Evolutionary conservation across 2,888 invertebrate genomes (phyloP).

Genomic region (Macaria liturata): DNA sequence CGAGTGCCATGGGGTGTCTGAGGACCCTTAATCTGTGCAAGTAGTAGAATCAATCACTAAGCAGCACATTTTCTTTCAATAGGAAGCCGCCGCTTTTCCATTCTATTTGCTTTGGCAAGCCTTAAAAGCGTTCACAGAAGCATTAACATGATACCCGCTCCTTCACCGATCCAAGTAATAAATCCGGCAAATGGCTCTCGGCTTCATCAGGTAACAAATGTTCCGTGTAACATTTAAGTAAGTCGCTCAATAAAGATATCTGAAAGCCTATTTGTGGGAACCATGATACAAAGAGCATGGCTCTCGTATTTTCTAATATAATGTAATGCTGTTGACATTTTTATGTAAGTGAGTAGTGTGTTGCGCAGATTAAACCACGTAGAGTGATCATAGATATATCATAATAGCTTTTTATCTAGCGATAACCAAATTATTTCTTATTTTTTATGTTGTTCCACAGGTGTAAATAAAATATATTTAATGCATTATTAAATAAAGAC

Average conservation of each 20-base stretch:
- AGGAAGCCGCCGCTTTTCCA: constrained; percentile 22
- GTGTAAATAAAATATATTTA: no score
- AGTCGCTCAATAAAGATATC: constrained; percentile 29
- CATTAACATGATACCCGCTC: constrained; percentile 29
- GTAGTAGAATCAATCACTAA: constrained; percentile 15
- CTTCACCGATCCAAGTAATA: constrained; percentile 28
- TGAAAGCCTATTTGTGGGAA: constrained; percentile 20
- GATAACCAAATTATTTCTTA: no score
- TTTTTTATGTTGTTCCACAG: no score
- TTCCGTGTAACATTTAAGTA: constrained; percentile 32
- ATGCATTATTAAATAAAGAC: no score
- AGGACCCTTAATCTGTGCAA: background rate
- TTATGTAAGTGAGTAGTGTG: background rate
- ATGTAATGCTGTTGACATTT: constrained; percentile 17
- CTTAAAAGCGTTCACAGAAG: constrained; percentile 25
- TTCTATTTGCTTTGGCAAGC: constrained; percentile 20
- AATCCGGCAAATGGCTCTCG: constrained; percentile 28
- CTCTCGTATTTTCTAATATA: constrained; percentile 7
- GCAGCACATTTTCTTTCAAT: constrained; percentile 16
- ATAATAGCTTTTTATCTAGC: no score
- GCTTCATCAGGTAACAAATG: constrained; percentile 33
- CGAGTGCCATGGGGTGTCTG: background rate
- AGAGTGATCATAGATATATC: no score
- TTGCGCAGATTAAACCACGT: no score
- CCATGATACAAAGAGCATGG: constrained; percentile 12